phyloP scores from a whole-genome alignment of 1,140 invertebrate species.

The Aplysia californica region DNA sequence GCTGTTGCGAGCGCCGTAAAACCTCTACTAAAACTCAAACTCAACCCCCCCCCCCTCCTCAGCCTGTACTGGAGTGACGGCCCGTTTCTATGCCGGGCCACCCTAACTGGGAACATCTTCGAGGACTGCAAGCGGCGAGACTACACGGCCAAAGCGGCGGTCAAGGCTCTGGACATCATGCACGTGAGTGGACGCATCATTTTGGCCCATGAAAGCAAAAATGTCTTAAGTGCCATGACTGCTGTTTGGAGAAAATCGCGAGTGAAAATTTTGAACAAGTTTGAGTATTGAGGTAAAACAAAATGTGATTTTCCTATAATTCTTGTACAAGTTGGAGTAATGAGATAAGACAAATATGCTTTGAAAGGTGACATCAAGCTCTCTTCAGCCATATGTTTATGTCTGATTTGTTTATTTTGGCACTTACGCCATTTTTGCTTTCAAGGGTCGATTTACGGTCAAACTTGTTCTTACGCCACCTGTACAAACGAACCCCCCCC shows the following conservation, averaged over 20 bases:
- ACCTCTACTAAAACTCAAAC: too few relatives aligned
- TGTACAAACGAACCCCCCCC: too few relatives aligned
- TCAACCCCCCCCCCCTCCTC: too few relatives aligned
- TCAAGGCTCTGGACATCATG: slow-evolving; percentile 14
- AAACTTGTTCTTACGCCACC: too few relatives aligned
- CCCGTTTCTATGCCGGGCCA: slow-evolving; percentile 4
- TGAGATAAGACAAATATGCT: neutral
- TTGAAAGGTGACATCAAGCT: too few relatives aligned
- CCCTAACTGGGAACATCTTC: neutral
- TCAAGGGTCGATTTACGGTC: too few relatives aligned
- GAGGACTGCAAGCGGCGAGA: neutral
- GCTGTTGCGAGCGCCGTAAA: too few relatives aligned
- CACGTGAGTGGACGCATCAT: neutral
- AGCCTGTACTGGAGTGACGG: slow-evolving; percentile 29
- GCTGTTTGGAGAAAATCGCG: neutral
- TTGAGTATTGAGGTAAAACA: neutral
- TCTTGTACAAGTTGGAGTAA: neutral
- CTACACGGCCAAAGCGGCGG: neutral
- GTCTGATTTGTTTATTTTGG: too few relatives aligned
- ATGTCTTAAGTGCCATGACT: neutral
- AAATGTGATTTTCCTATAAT: neutral
- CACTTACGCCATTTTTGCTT: too few relatives aligned
- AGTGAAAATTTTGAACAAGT: neutral
- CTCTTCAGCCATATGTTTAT: too few relatives aligned
- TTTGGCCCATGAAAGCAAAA: too few relatives aligned